Evolutionary conservation across 2,113 vertebrate species (phyloP).

Genomic region (Clarias magur): DNA sequence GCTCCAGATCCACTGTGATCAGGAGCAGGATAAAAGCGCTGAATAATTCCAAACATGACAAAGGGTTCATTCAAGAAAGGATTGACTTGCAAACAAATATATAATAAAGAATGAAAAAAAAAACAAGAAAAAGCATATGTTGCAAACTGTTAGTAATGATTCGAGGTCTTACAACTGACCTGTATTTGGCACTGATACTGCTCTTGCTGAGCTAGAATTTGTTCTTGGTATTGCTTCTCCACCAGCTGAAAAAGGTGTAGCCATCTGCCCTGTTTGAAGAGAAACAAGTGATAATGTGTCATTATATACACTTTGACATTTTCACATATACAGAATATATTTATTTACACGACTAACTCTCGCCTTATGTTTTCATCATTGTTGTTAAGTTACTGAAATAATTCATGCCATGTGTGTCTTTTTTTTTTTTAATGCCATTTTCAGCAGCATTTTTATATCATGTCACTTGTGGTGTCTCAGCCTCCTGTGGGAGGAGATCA

Average conservation of each 20-base stretch:
- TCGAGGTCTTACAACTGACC: constrained; percentile 62
- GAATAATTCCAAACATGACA: neutral
- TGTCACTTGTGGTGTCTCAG: constrained; percentile 15
- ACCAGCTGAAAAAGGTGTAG: constrained; percentile 86
- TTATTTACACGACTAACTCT: neutral
- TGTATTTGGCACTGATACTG: constrained; percentile 93
- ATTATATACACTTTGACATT: neutral
- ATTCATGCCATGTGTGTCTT: neutral
- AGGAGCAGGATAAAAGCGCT: neutral
- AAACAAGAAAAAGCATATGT: neutral
- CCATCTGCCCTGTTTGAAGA: constrained; percentile 83
- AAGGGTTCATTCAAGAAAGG: neutral
- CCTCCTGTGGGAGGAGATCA: constrained; percentile 50
- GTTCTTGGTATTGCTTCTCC: constrained; percentile 91
- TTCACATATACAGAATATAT: neutral
- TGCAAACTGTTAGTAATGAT: neutral
- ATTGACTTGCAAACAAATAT: neutral
- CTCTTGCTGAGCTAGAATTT: constrained; percentile 89
- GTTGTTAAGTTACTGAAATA: neutral
- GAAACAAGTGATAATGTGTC: constrained; percentile 25
- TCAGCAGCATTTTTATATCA: constrained; percentile 45
- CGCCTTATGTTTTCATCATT: neutral
- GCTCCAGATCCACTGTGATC: neutral
- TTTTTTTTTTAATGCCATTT: neutral
- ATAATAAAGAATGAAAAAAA: neutral